A percentile compares a stretch with the other conserved stretches of the same genome.
phyloP scores from a whole-genome alignment of 2,888 invertebrate genomes.

The Perizoma affinitatum region DNA sequence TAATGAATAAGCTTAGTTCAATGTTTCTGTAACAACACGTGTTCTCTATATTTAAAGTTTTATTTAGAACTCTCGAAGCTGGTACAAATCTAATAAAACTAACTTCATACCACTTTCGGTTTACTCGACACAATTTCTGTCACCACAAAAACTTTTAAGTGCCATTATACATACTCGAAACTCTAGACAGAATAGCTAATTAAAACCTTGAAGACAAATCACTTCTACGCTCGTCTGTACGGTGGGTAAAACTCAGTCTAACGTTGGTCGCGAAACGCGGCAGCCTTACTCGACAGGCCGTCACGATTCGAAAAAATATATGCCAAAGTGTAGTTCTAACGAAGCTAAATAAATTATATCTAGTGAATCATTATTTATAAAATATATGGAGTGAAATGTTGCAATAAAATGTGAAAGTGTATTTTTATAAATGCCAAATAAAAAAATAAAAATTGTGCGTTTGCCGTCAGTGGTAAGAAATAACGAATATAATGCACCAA shows the following conservation, averaged over 20 bases:
- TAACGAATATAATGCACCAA: constrained; percentile 60
- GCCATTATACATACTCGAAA: constrained; percentile 26
- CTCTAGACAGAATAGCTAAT: constrained; percentile 35
- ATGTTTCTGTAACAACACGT: no score
- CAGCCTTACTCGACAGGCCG: constrained; percentile 44
- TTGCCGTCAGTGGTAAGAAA: constrained; percentile 81
- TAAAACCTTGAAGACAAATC: constrained; percentile 40
- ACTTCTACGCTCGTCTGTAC: constrained; percentile 37
- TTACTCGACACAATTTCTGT: constrained; percentile 7
- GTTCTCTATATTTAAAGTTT: no score
- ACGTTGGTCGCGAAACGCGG: constrained; percentile 57
- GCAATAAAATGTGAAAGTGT: constrained; percentile 30
- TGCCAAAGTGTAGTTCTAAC: constrained; percentile 39
- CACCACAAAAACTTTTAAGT: constrained; percentile 22
- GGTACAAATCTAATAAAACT: constrained; percentile 1
- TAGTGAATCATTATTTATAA: not conserved
- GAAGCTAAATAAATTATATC: no score
- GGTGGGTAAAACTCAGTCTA: constrained; percentile 62
- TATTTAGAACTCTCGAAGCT: no score
- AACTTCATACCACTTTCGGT: constrained; percentile 16
- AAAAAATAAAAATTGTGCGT: constrained; percentile 78
- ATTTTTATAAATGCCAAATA: constrained; percentile 65
- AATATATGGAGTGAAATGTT: constrained; percentile 8
- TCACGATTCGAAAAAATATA: constrained; percentile 46
- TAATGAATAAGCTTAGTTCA: no score